These are phyloP conservation scores for Gadus chalcogrammus DNA, from an alignment of 2,113 vertebrate genomes.

Conservation along the genomic window DNA sequence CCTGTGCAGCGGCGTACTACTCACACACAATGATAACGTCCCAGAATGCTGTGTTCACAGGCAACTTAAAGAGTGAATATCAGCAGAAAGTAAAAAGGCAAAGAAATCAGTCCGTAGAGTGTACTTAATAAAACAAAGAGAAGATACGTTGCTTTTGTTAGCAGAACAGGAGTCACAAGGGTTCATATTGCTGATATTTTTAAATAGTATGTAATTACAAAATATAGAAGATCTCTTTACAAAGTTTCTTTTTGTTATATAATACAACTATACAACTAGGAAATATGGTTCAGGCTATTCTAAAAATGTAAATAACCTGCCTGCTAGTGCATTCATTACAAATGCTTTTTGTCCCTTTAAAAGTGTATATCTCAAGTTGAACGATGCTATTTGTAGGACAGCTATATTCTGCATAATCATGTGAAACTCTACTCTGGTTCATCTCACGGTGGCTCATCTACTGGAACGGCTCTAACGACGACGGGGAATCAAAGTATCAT, in stretches of 20 bases:
- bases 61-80: conserved; percentile 73
- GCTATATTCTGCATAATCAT: conserved; percentile 71
- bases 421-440: conserved; percentile 45
- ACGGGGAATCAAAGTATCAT: conserved; percentile 36
- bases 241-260: conserved; percentile 85
- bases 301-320: conserved; percentile 87
- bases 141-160: conserved; percentile 42
- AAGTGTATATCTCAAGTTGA: conserved; percentile 80
- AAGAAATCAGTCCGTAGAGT: conserved; percentile 62
- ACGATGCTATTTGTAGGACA: conserved; percentile 64
- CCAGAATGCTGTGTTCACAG: conserved; percentile 52
- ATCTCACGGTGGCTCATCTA: conserved; percentile 49
- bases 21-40: conserved; percentile 52
- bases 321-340: conserved; percentile 85
- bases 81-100: conserved; percentile 71
- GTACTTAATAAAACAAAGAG: conserved; percentile 80
- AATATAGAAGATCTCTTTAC: conserved; percentile 99
- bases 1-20: conserved; percentile 68
- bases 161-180: conserved; percentile 80
- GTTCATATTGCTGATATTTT: conserved; percentile 96
- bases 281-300: conserved; percentile 87
- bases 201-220: conserved; percentile 97
- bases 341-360: conserved; percentile 81
- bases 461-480: conserved; percentile 50
- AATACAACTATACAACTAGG: conserved; percentile 94